Evolutionary conservation across 1,140 invertebrate species (phyloP).

Genomic region (Euwallacea similis): DNA sequence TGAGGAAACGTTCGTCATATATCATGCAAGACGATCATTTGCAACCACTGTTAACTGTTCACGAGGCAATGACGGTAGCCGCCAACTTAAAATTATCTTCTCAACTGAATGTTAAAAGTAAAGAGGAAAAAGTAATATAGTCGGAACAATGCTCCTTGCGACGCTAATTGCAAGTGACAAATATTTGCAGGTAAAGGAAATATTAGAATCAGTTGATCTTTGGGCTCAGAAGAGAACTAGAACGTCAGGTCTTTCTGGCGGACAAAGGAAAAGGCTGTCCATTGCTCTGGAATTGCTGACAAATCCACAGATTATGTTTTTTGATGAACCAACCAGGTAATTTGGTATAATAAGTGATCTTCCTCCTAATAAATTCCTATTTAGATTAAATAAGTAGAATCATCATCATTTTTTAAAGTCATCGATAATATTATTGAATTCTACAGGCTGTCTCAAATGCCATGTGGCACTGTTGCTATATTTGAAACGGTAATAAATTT

Average conservation of each 20-base stretch:
- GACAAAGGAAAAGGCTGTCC: slow-evolving; percentile 85
- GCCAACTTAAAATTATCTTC: slow-evolving; percentile 80
- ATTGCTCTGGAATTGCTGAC: slow-evolving; percentile 82
- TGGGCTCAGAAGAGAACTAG: slow-evolving; percentile 69
- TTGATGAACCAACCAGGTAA: slow-evolving; percentile 64
- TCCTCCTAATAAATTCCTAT: too few relatives aligned
- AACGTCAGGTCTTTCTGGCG: slow-evolving; percentile 81
- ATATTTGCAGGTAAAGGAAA: slow-evolving; percentile 66
- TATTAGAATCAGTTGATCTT: slow-evolving; percentile 71
- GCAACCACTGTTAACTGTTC: slow-evolving; percentile 77
- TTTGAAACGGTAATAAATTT: too few relatives aligned
- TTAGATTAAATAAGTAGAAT: too few relatives aligned
- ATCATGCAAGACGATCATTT: slow-evolving; percentile 89
- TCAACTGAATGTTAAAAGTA: slow-evolving; percentile 61
- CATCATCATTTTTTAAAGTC: too few relatives aligned
- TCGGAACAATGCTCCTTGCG: neutral
- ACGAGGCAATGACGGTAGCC: slow-evolving; percentile 80
- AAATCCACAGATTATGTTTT: slow-evolving; percentile 75
- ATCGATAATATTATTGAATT: too few relatives aligned
- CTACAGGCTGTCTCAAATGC: too few relatives aligned
- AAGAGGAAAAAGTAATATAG: slow-evolving; percentile 61
- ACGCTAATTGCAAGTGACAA: too few relatives aligned
- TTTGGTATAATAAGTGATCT: neutral
- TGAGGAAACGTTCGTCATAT: slow-evolving; percentile 75
- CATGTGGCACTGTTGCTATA: too few relatives aligned